Evolutionary conservation across 2,888 invertebrate genomes (phyloP).

Genomic region (Phalera bucephala): DNA sequence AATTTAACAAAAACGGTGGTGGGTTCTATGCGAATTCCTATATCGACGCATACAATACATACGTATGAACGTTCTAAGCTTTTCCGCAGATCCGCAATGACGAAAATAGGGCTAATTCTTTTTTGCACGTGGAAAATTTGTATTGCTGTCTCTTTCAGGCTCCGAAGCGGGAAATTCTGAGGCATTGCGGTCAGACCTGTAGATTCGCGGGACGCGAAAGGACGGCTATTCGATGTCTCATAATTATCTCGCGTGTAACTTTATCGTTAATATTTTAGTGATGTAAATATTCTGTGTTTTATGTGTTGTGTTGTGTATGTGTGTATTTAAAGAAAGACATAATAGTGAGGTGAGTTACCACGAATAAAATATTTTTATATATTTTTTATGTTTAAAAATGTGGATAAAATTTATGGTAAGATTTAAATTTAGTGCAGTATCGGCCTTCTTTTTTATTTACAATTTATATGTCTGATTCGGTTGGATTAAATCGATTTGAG

Average conservation of each 20-base stretch:
- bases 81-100: conserved; percentile 43
- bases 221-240: conserved; percentile 52
- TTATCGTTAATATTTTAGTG: conserved; percentile 31
- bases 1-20: conserved; percentile 32
- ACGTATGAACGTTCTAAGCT: too few relatives aligned
- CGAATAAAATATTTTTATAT: neutral
- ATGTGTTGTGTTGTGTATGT: conserved; percentile 34
- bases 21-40: conserved; percentile 24
- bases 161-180: conserved; percentile 63
- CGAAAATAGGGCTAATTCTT: conserved; percentile 36
- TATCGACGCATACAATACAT: conserved; percentile 40
- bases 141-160: conserved; percentile 35
- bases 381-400: neutral
- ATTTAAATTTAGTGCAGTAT: too few relatives aligned
- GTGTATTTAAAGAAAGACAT: conserved; percentile 52
- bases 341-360: conserved; percentile 62
- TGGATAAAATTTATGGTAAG: too few relatives aligned
- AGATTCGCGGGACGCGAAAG: conserved; percentile 59
- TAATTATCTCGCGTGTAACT: conserved; percentile 27
- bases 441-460: too few relatives aligned
- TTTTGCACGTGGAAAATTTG: conserved; percentile 24
- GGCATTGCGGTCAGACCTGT: conserved; percentile 71
- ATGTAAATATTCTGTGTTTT: conserved; percentile 32
- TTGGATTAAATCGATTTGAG: too few relatives aligned
- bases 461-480: too few relatives aligned